Base-by-base conservation (phyloP, 1,140 invertebrate genomes). In the Drosophila burlai region DNA sequence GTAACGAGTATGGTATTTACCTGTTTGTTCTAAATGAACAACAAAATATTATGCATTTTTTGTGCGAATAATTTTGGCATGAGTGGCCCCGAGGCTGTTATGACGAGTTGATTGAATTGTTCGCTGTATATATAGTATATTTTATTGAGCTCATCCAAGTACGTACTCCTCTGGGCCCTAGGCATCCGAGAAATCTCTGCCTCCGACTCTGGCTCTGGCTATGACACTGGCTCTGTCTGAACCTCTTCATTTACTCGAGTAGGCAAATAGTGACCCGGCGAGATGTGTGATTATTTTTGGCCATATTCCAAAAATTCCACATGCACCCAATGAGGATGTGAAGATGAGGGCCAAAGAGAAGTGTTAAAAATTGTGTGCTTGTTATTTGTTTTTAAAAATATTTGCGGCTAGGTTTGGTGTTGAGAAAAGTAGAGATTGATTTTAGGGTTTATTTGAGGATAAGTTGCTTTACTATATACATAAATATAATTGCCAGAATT, bases 21-120 rank as follows among this genome's bases (percentile, higher is more conserved):
- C 83, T 86, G 62, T 86, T 89, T 89, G 77, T 86, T 86, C 76
- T 83, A 89, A 86, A 83, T 71, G 80, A 83, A 72, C 83, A 71
- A 71, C 55, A 9, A 38, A 69, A 66, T 61, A 8, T 43, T 36
- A 61, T 45, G 15, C 21, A 31, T 66, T 60, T 57, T 62, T 63
- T 54, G 42, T 59, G 42, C 49, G 61, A 63, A 81, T 85, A 24
- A 65, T 76, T 83, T 72, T 76, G 76, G 76, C 72, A 80, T 80
- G 67, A 61, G 84, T 82, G 73, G 75, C 31, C 34, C 29, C 46
- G 62, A 38, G 77, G 46, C 61, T 42, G 63, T 36, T 31, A 10
- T 67, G 58, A 49, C 38, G 57, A 65, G 68, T 52, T 59, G 61
- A 62, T 67, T 79, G 81, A 83, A 80, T 83, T 62, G 65, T 83